Conservation (phyloP, 2,113 vertebrate genomes). For the Epinephelus fuscoguttatus region DNA sequence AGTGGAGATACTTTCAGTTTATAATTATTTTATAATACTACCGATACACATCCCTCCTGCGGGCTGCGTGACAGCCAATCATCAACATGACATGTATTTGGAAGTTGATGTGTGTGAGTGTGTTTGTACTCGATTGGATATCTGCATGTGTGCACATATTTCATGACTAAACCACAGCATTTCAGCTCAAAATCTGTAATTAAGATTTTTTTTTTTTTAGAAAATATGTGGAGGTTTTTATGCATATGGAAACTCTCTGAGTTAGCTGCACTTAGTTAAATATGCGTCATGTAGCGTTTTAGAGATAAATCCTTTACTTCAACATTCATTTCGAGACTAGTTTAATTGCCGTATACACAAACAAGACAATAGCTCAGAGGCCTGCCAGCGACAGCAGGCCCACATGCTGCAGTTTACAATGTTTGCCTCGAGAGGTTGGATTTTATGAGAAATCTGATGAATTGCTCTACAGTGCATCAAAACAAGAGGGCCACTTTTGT, state of each 20-base stretch:
- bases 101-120: not conserved
- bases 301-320: constrained; percentile 23
- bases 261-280: constrained; percentile 8
- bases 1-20: constrained; percentile 51
- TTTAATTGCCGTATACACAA: constrained; percentile 11
- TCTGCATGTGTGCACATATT: constrained; percentile 1
- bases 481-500: constrained; percentile 23
- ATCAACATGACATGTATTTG: constrained; percentile 18
- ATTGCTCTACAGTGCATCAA: constrained; percentile 35
- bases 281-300: not conserved
- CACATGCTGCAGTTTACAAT: constrained; percentile 26
- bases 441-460: constrained; percentile 51
- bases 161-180: constrained; percentile 20
- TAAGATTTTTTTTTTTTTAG: not conserved
- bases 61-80: constrained; percentile 52
- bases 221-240: constrained; percentile 1
- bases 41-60: constrained; percentile 41
- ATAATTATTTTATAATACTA: constrained; percentile 58
- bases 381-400: constrained; percentile 20
- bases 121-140: not conserved
- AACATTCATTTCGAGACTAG: constrained; percentile 32
- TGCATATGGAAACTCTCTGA: not conserved
- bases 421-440: constrained; percentile 41
- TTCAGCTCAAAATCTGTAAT: constrained; percentile 17
- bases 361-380: constrained; percentile 23